These are phyloP conservation scores for Epirrhoe tristata DNA, from an alignment of 2,888 invertebrate genomes.

Conservation along the genomic window DNA sequence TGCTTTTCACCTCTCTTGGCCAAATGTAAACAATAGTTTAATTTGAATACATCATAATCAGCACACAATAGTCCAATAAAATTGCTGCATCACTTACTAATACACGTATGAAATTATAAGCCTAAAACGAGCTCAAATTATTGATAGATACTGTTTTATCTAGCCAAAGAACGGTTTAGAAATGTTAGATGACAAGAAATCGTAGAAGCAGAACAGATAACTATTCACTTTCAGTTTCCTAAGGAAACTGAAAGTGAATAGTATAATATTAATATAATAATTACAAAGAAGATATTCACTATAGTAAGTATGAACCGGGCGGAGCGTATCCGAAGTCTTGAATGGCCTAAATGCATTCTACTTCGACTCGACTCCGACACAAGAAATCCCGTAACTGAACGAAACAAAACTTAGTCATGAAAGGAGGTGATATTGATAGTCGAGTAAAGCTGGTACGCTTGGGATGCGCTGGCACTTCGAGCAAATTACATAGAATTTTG, in stretches of 20 bases:
- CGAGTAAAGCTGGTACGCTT: too few species aligned
- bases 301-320: not conserved
- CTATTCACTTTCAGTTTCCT: constrained; percentile 28
- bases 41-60: not conserved
- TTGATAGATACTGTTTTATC: not conserved
- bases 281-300: constrained; percentile 19
- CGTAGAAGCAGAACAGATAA: constrained; percentile 30
- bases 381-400: too few species aligned
- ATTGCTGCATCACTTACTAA: not conserved
- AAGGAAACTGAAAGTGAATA: too few species aligned
- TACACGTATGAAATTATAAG: not conserved
- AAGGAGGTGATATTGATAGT: too few species aligned
- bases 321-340: too few species aligned
- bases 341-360: too few species aligned
- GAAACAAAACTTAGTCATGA: too few species aligned
- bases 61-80: not conserved
- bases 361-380: too few species aligned
- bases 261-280: too few species aligned
- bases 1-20: constrained; percentile 29
- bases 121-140: too few species aligned
- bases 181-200: not conserved
- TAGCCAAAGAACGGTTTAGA: not conserved
- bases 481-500: too few species aligned
- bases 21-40: constrained; percentile 40
- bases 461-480: too few species aligned